Base-by-base conservation (phyloP, 2,113 vertebrate genomes). In the Peromyscus polionotus region DNA sequence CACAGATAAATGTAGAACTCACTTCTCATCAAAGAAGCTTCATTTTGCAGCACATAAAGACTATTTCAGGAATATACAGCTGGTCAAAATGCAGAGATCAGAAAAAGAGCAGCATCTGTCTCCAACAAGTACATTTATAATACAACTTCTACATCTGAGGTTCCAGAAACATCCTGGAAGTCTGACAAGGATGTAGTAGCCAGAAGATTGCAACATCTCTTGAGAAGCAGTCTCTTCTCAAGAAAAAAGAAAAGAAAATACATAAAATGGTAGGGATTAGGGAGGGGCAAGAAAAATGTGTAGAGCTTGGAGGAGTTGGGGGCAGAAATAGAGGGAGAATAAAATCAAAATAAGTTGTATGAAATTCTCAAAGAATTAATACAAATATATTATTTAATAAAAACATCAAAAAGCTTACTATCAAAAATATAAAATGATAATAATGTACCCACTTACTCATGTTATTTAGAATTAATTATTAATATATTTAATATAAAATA, bases 401-500 rank as follows among this genome's bases (percentile, higher is more conserved):
- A 28, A 80, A 54, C 7, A 54, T 19, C 17, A 14, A 54, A 54
- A 54, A 54, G 24, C 8, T 7, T 51, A 51, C 28, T 54, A 20
- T 54, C 7, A 80, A 31, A 3, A n/a, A 90, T 68, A 95, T n/a
- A n/a, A 57, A 81, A 72, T 79, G 73, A 86, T 72, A 67, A 68
- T 79, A 93, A 95, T 84, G 45, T 61, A 77, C 33, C 8, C 72
- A 13, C 24, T 57, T 79, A 83, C 8, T 91, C 11, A 63, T 91
- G 93, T 93, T 24, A 92, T 8, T 91, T 57, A 26, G 28, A 90
- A 76, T 28, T 89, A 93, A 81, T 84, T 90, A 76, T 28, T 89
- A 93, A 81, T 84, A 57, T 57, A 75, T 31, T 93, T 79, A 86
- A 90, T 70, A 88, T 73, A 90, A 87, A 92, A 91, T 90, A 72